phyloP scores from a whole-genome alignment of 2,113 vertebrate species.

The Eudyptes chrysolophus region DNA sequence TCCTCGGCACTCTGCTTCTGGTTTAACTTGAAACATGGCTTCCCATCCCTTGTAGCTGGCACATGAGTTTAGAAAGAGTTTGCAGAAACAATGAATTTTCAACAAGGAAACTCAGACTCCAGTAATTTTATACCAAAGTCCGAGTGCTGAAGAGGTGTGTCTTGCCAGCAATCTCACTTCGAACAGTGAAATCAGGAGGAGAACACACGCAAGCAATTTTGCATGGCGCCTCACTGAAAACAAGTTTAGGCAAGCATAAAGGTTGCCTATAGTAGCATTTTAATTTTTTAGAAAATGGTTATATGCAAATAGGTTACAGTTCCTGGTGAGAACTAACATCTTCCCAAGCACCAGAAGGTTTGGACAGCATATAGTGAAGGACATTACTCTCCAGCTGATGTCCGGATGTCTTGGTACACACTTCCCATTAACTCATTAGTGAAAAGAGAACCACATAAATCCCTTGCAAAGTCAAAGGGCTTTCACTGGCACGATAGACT shows the following conservation, averaged over 20 bases:
- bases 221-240: neutral
- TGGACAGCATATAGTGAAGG: neutral
- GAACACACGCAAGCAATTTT: neutral
- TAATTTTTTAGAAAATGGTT: neutral
- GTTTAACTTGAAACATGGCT: neutral
- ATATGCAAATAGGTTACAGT: neutral
- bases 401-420: neutral
- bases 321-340: neutral
- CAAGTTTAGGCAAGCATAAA: neutral
- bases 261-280: neutral
- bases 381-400: neutral
- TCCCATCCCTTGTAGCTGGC: neutral
- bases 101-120: neutral
- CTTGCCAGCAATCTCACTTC: neutral
- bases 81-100: neutral
- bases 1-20: neutral
- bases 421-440: neutral
- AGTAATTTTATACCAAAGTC: neutral
- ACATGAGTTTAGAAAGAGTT: neutral
- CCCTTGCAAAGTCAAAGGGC: neutral
- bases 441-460: neutral
- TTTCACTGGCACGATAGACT: neutral
- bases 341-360: neutral
- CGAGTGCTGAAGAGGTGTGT: accelerated
- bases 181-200: neutral